Conservation (phyloP, 2,888 invertebrate species). For the Drosophila yooni region DNA sequence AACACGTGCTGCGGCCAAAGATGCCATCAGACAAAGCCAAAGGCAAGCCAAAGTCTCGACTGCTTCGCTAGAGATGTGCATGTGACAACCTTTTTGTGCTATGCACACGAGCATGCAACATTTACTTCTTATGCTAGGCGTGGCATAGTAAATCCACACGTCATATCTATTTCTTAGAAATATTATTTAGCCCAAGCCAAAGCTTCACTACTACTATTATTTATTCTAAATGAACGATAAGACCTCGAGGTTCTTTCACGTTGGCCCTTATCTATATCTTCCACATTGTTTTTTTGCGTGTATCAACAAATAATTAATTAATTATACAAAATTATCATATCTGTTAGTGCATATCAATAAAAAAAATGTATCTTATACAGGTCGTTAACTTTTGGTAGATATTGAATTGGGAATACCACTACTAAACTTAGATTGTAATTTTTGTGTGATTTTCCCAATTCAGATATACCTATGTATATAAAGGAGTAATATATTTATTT, state of each 20-base stretch:
- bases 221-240: not conserved
- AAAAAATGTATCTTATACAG: not conserved
- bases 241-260: not conserved
- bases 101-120: not conserved
- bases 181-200: not conserved
- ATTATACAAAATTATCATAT: not conserved
- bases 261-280: not conserved
- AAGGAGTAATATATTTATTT: not conserved
- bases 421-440: not conserved
- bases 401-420: not conserved
- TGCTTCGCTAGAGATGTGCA: slow-evolving; percentile 31
- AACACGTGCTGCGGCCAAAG: slow-evolving; percentile 66
- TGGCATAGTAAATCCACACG: not conserved
- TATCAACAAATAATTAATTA: not conserved
- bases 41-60: slow-evolving; percentile 5
- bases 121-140: not conserved
- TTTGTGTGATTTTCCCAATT: not conserved
- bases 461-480: too few relatives aligned
- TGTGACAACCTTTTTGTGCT: not conserved
- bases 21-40: slow-evolving; percentile 35
- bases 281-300: too few relatives aligned
- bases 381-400: not conserved
- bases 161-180: not conserved
- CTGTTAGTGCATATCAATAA: not conserved
- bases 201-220: not conserved